Base-by-base conservation (phyloP, 2,113 vertebrate species). In the Egretta garzetta region DNA sequence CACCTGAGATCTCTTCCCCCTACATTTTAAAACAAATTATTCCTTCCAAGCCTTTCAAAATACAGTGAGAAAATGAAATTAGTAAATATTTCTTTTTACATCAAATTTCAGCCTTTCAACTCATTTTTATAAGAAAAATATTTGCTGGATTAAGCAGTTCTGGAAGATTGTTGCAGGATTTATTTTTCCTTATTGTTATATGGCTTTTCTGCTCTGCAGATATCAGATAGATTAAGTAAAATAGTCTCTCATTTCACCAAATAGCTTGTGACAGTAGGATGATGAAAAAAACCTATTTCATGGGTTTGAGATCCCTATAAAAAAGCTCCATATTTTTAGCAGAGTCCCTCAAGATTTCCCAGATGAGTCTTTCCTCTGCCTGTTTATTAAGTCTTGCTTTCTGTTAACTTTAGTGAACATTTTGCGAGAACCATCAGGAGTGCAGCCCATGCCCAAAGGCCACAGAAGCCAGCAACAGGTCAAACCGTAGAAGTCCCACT, bases 21-120 rank as follows among this genome's bases (percentile, higher is more conserved):
- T 28, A 2, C 9, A 28, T 43, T 74, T 37, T 50, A 81, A 96
- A 97, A 71, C 72, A 21, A 68, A 43, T 90, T 90, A 75, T 80
- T 90, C 52, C 8, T 79, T 76, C 22, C 58, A 89, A 49, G 7
- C 2, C 55, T 83, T 95, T 88, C 80, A 88, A 93, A 89, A 63
- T 39, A 66, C 1, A 5, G 10, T 58, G 37, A 82, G 80, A 90
- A 90, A 94, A 96, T 70, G 2, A 80, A 90, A 95, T 87, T 62
- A 93, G 21, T 47, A 86, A 89, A 82, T 95, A 90, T 67, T 95
- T 52, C 22, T 41, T 94, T 84, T 94, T 75, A 39, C 35, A 84
- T 90, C 35, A 82, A 50, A 43, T 92, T 88, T 91, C 47, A 92
- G 24, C 8, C 21, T 74, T 94, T 62, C 80, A 60, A 43, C 35